Conservation (phyloP, 2,888 invertebrate genomes). For the Tenthredo scrophulariae region DNA sequence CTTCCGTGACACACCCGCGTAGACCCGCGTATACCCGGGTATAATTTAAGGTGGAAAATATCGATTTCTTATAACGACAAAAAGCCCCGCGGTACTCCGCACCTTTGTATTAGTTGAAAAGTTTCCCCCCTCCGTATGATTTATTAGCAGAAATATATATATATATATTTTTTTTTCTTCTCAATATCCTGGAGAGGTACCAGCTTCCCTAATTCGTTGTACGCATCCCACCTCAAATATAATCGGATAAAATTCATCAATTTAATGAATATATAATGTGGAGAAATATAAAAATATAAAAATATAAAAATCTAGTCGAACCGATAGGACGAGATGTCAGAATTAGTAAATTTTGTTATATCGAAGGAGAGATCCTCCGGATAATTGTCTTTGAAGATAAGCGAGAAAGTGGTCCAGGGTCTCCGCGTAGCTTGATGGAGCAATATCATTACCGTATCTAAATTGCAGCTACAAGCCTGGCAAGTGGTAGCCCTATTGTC, state of each 20-base stretch:
- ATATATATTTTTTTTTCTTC: background rate
- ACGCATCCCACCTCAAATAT: background rate
- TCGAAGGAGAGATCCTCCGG: background rate
- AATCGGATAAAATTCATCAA: background rate
- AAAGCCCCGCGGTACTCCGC: background rate
- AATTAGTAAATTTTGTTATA: background rate
- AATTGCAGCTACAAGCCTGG: conserved; percentile 55
- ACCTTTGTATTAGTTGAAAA: conserved; percentile 35
- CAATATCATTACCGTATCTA: conserved; percentile 57
- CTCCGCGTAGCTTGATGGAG: conserved; percentile 30
- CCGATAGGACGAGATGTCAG: too few species aligned
- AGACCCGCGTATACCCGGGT: background rate
- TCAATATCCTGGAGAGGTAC: background rate
- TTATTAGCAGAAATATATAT: conserved; percentile 1
- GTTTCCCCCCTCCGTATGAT: background rate
- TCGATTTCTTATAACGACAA: conserved; percentile 13
- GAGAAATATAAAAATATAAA: background rate
- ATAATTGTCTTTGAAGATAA: conserved; percentile 46
- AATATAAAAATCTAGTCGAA: background rate
- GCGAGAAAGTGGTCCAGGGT: conserved; percentile 28
- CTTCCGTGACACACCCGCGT: background rate
- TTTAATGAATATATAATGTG: background rate
- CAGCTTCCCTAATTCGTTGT: too few species aligned
- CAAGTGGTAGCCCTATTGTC: conserved; percentile 48
- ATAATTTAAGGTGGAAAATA: conserved; percentile 10